Conservation (phyloP, 2,888 invertebrate genomes). For the Bellardia bayeri region DNA sequence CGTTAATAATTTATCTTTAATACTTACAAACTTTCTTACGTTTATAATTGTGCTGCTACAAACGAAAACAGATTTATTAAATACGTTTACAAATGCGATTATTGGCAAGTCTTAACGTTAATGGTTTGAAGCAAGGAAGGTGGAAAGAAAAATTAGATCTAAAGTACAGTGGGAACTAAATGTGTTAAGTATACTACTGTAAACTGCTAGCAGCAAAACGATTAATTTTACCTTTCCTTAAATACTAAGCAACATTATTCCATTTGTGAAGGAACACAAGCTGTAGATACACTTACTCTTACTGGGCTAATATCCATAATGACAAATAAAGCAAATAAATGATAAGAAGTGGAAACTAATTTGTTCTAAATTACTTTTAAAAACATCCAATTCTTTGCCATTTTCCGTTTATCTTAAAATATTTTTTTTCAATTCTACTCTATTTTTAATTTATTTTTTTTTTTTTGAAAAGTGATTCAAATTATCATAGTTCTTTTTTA, state of each 20-base stretch:
- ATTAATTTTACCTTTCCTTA: too few relatives aligned
- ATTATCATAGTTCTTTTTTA: background rate
- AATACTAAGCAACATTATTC: too few relatives aligned
- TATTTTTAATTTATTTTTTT: background rate
- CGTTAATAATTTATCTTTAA: constrained; percentile 14
- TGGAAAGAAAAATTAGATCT: too few relatives aligned
- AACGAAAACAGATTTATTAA: background rate
- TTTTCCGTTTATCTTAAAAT: background rate
- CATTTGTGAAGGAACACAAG: too few relatives aligned
- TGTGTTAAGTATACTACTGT: too few relatives aligned
- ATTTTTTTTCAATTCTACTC: background rate
- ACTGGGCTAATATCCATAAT: constrained; percentile 1
- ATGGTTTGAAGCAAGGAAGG: background rate
- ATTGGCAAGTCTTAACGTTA: background rate
- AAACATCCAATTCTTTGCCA: background rate
- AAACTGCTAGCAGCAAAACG: too few relatives aligned
- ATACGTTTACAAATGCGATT: background rate
- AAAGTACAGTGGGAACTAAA: too few relatives aligned
- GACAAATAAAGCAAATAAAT: constrained; percentile 25
- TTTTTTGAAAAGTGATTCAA: background rate
- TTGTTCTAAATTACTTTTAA: constrained; percentile 31
- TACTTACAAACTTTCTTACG: background rate
- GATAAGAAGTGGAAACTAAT: constrained; percentile 33
- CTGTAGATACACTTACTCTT: too few relatives aligned
- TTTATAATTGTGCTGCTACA: background rate